Conservation (phyloP, 2,797 vertebrate species). For the Rousettus madagascariensis region DNA sequence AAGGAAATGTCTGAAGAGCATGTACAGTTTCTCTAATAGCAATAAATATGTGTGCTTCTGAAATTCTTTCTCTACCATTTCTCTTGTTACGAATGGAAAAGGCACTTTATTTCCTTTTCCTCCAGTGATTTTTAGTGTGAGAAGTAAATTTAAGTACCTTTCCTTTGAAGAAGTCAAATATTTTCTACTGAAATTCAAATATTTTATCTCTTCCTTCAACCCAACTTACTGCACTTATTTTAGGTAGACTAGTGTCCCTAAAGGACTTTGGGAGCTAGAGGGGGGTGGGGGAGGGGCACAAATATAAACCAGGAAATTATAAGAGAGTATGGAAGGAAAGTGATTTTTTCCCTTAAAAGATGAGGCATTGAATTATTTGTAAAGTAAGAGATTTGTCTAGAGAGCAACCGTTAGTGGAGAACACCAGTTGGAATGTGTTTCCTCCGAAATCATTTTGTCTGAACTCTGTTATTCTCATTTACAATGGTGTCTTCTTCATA, state of each 20-base stretch:
- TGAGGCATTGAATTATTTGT: background rate
- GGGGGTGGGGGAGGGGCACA: background rate
- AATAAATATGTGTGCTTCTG: background rate
- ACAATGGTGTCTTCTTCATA: background rate
- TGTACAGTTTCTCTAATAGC: background rate
- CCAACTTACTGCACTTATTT: background rate
- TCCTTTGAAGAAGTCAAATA: background rate
- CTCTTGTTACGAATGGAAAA: background rate
- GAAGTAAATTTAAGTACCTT: background rate
- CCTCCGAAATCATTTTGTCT: background rate
- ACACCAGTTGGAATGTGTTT: background rate
- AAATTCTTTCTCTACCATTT: background rate
- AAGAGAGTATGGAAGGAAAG: background rate
- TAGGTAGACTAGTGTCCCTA: background rate
- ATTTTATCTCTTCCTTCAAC: background rate
- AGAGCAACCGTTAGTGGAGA: background rate
- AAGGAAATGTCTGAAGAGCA: background rate
- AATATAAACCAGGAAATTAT: background rate
- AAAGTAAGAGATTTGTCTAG: background rate
- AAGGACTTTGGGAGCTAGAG: background rate
- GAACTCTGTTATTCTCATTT: background rate
- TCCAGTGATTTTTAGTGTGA: background rate
- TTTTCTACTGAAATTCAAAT: conserved; percentile 16
- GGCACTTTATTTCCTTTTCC: background rate
- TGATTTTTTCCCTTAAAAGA: background rate